phyloP scores from a whole-genome alignment of 2,888 invertebrate genomes.

The Parthenolecanium corni region DNA sequence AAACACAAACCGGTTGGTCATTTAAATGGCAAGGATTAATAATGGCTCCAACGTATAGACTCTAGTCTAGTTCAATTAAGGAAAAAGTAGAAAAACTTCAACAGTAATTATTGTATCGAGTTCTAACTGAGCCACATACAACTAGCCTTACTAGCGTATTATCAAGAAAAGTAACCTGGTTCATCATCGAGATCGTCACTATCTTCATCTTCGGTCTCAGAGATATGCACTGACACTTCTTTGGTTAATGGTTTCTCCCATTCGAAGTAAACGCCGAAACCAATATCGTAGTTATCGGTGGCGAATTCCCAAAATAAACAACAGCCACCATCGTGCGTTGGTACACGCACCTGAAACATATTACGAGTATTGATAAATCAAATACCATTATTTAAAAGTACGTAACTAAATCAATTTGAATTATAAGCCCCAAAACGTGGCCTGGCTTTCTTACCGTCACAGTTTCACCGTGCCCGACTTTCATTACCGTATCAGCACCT shows the following conservation, averaged over 20 bases:
- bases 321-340: slow-evolving; percentile 85
- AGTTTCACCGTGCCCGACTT: slow-evolving; percentile 92
- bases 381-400: neutral
- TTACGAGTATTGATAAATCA: neutral
- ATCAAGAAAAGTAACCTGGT: slow-evolving; percentile 38
- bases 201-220: slow-evolving; percentile 70
- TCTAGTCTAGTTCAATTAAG: too few relatives aligned
- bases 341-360: slow-evolving; percentile 60
- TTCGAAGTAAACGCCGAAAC: slow-evolving; percentile 96
- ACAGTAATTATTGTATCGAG: too few relatives aligned
- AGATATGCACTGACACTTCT: slow-evolving; percentile 88
- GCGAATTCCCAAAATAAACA: slow-evolving; percentile 99
- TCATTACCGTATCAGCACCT: slow-evolving; percentile 76
- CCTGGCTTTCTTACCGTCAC: slow-evolving; percentile 59
- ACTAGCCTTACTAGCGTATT: too few relatives aligned
- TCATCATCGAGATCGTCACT: slow-evolving; percentile 50
- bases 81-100: too few relatives aligned
- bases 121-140: neutral
- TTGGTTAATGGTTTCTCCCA: slow-evolving; percentile 81
- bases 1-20: too few relatives aligned
- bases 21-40: too few relatives aligned
- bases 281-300: slow-evolving; percentile 94
- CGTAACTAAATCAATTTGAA: neutral
- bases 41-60: too few relatives aligned
- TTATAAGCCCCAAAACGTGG: too few relatives aligned